Evolutionary conservation across 2,888 invertebrate genomes (phyloP), one percentile per base, ranked within the genome.

Genomic region (Linyphia triangularis): DNA sequence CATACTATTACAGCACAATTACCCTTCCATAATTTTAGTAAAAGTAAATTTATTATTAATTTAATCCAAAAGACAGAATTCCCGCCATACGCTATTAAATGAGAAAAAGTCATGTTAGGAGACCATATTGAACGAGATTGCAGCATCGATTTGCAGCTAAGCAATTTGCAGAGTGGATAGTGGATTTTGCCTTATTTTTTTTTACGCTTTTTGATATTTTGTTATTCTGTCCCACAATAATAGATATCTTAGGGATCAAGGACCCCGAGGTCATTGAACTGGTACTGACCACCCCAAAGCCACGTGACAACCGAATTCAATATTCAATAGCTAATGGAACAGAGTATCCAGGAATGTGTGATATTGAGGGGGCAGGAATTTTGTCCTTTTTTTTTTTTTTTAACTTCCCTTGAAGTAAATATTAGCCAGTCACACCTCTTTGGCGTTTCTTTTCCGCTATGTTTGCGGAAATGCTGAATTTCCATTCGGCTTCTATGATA

Each of bases 181-280:
- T n/a, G n/a, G 30, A n/a, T 70, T 81, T 57, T 72, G 61, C 33
- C 22, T 22, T 63, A 2, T 22, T 30, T 30, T 70, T 24, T 73
- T 65, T 72, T 59, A 69, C 57, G 5, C 10, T 30, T 69, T 82
- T 67, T 2, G 22, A 26, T 69, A 40, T 65, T 79, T 79, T 63
- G 33, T 37, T 72, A 16, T 73, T 72, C 37, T 77, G 22, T 69
- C 59, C 51, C 67, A 37, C 63, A 2, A 28, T n/a, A n/a, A 37
- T n/a, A 63, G 70, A 61, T 85, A 43, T 70, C 85, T 86, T 79
- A 86, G 79, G 85, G 85, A 86, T 86, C 85, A 86, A 86, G 85
- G 85, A 86, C 79, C 85, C 72, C 30, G n/a, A 30, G 85, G 57
- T 79, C 85, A 26, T 73, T 86, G 85, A 86, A 79, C 85, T 59